phyloP scores from a whole-genome alignment of 2,113 vertebrate genomes.

The Burhinus oedicnemus region DNA sequence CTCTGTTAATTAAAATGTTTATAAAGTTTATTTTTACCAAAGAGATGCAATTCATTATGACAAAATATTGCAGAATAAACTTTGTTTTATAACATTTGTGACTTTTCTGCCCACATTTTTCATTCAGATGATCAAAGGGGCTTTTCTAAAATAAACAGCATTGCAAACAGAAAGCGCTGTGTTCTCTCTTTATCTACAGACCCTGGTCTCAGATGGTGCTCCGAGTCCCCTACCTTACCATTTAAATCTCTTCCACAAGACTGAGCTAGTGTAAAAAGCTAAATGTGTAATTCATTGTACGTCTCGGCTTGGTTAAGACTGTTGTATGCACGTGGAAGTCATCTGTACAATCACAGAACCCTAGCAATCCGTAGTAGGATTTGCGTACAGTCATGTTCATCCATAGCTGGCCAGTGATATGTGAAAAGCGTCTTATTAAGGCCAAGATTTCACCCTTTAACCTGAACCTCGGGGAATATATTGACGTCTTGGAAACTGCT shows the following conservation, averaged over 20 bases:
- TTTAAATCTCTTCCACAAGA: neutral
- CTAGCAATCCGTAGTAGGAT: neutral
- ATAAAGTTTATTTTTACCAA: constrained; percentile 99
- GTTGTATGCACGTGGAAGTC: neutral
- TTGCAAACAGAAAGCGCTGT: constrained; percentile 48
- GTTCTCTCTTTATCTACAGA: constrained; percentile 53
- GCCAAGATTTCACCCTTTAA: neutral
- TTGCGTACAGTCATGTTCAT: neutral
- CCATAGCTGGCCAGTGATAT: neutral
- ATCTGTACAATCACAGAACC: neutral
- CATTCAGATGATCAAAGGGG: constrained; percentile 61
- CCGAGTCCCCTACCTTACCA: neutral
- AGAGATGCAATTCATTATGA: constrained; percentile 99
- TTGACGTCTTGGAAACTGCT: neutral
- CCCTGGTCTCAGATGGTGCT: neutral
- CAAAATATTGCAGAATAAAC: constrained; percentile 98
- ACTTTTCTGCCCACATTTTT: constrained; percentile 67
- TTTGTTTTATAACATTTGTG: constrained; percentile 89
- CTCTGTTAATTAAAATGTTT: constrained; percentile 99
- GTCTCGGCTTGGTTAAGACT: neutral
- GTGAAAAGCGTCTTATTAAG: neutral
- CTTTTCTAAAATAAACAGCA: constrained; percentile 70
- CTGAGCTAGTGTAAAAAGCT: neutral
- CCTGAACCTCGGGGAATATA: neutral
- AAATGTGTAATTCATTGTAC: neutral